These are phyloP conservation scores for Addax nasomaculatus DNA, from an alignment of 2,113 vertebrate genomes.

Conservation along the genomic window DNA sequence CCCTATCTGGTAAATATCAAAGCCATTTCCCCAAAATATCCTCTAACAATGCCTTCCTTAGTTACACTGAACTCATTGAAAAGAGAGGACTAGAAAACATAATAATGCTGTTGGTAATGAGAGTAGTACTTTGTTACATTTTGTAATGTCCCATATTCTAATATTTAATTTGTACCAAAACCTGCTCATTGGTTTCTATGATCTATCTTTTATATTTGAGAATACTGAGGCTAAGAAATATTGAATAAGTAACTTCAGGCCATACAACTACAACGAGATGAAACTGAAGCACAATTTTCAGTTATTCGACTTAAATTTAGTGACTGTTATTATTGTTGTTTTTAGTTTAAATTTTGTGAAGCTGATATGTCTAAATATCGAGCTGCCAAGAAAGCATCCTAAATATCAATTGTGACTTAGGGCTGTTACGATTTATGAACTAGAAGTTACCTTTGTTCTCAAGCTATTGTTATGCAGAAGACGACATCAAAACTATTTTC, in stretches of 20 bases:
- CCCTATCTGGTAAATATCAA: background rate
- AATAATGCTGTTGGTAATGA: background rate
- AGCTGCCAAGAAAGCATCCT: background rate
- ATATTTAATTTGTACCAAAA: background rate
- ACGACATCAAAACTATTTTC: constrained; percentile 26
- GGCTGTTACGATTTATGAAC: background rate
- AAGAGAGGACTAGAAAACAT: background rate
- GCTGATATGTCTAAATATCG: background rate
- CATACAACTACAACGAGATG: background rate
- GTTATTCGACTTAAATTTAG: background rate
- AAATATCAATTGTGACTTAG: background rate
- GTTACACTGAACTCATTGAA: background rate
- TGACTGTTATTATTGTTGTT: background rate
- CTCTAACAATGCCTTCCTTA: background rate
- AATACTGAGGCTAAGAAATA: background rate
- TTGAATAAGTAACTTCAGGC: background rate
- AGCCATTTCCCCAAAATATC: background rate
- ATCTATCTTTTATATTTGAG: background rate
- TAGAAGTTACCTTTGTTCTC: constrained; percentile 11
- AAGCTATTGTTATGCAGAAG: background rate
- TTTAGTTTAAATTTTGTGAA: background rate
- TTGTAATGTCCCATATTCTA: background rate
- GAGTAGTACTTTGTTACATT: background rate
- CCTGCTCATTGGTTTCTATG: background rate
- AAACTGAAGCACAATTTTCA: background rate